Conservation (phyloP, 2,113 vertebrate species). For the Herpailurus yagouaroundi region DNA sequence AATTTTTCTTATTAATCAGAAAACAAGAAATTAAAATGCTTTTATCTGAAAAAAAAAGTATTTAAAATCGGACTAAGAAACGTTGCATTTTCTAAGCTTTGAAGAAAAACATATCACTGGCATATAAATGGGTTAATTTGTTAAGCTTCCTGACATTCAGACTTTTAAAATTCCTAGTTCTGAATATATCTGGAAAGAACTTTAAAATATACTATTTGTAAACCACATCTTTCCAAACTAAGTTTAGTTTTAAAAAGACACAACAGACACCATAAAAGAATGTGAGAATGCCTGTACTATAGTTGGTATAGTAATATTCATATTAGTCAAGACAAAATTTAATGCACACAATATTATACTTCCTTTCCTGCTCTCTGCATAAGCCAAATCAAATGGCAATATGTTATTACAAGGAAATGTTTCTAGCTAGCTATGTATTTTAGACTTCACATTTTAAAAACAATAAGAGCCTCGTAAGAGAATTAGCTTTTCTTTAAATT, state of each 20-base stretch:
- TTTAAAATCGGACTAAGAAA: background rate
- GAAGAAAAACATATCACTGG: background rate
- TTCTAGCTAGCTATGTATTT: background rate
- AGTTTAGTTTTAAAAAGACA: background rate
- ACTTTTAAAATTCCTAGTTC: background rate
- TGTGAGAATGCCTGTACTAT: background rate
- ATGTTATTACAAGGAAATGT: background rate
- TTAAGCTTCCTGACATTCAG: background rate
- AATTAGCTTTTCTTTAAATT: conserved; percentile 14
- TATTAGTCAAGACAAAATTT: background rate
- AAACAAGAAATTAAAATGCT: background rate
- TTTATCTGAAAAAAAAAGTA: background rate
- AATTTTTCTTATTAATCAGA: background rate
- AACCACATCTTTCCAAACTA: background rate
- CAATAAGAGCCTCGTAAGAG: background rate
- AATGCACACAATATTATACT: background rate
- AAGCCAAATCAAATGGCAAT: background rate
- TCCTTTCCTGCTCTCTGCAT: background rate
- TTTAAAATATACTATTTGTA: background rate
- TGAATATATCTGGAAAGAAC: background rate
- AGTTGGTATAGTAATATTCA: background rate
- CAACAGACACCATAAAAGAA: background rate
- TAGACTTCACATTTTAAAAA: background rate
- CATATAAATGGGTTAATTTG: background rate
- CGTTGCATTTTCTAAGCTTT: background rate